A percentile compares a stretch with the other conserved stretches of the same genome.
phyloP scores from a whole-genome alignment of 2,888 invertebrate genomes.

The Pristionchus japonicus region DNA sequence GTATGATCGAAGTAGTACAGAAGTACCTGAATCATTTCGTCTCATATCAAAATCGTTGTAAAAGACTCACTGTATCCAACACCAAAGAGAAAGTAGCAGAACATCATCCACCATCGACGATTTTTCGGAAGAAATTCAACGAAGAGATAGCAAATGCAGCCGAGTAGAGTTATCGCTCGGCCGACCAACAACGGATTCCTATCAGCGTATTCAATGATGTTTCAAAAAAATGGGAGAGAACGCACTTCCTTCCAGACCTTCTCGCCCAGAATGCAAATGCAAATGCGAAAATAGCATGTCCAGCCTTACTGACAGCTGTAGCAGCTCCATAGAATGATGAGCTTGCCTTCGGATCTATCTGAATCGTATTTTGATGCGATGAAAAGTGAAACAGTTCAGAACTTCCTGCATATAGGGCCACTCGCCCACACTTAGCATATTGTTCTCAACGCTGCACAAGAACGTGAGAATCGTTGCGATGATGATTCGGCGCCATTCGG shows the following conservation, averaged over 20 bases:
- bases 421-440: not conserved
- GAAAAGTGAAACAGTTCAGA: not conserved
- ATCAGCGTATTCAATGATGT: too few species aligned
- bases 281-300: not conserved
- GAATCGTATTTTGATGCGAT: not conserved
- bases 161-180: not conserved
- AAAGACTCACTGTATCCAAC: not conserved
- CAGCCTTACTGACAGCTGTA: not conserved
- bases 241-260: not conserved
- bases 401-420: not conserved
- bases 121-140: not conserved
- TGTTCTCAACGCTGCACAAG: not conserved
- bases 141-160: not conserved
- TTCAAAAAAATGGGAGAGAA: too few species aligned
- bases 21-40: not conserved
- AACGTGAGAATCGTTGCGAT: not conserved
- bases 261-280: not conserved
- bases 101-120: not conserved
- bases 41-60: not conserved
- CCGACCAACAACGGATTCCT: not conserved
- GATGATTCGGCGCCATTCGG: not conserved
- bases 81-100: slow-evolving; percentile 25
- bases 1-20: not conserved
- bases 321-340: not conserved
- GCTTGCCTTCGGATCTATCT: not conserved